These are phyloP conservation scores for Smithornis capensis DNA, from an alignment of 2,113 vertebrate genomes.

Conservation along the genomic window DNA sequence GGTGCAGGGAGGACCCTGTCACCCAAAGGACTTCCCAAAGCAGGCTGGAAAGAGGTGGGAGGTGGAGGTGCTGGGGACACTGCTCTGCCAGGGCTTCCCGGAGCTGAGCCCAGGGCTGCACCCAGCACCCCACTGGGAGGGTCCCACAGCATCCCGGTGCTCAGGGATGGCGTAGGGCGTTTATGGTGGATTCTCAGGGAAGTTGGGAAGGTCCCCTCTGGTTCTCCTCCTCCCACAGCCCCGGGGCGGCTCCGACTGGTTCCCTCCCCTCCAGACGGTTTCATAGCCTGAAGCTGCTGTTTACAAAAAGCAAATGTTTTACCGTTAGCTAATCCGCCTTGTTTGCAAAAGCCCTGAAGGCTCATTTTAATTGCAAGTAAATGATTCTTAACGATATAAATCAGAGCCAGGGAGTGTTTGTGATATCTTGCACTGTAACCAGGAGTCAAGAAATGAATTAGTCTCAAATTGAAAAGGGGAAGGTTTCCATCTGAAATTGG, in stretches of 20 bases:
- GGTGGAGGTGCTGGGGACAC: neutral
- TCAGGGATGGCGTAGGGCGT: fast-evolving
- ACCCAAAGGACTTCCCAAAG: neutral
- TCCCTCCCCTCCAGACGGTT: neutral
- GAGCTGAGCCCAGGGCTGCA: fast-evolving
- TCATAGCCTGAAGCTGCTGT: conserved; percentile 40
- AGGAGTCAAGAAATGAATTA: conserved; percentile 71
- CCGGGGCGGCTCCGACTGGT: neutral
- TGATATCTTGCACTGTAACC: conserved; percentile 68
- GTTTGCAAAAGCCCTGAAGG: conserved; percentile 65
- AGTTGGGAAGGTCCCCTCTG: neutral
- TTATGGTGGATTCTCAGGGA: neutral
- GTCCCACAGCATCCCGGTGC: fast-evolving
- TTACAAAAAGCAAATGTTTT: conserved; percentile 64
- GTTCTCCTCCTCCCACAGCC: neutral
- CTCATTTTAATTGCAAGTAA: conserved; percentile 72
- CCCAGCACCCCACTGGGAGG: neutral
- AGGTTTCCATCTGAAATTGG: conserved; percentile 67
- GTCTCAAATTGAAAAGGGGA: conserved; percentile 65
- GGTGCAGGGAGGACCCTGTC: neutral
- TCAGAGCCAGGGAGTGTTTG: conserved; percentile 61
- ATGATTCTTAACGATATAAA: conserved; percentile 71
- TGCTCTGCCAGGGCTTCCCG: fast-evolving
- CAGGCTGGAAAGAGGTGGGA: neutral
- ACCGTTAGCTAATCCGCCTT: conserved; percentile 61